Evolutionary conservation across 2,113 vertebrate species (phyloP).

Genomic region (Perca fluviatilis): DNA sequence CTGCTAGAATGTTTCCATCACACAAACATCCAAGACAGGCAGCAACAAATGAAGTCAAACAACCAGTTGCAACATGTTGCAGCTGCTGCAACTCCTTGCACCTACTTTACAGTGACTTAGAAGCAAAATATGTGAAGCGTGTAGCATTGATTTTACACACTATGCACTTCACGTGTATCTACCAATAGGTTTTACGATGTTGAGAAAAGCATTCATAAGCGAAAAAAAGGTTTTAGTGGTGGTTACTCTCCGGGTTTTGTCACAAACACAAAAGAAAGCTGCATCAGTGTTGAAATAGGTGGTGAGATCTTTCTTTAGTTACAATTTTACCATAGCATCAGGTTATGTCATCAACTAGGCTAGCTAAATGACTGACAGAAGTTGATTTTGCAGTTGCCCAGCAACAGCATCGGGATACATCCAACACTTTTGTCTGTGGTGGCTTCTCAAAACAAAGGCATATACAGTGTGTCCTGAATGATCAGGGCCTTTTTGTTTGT

Average conservation of each 20-base stretch:
- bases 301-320: background rate
- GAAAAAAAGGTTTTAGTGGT: background rate
- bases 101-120: background rate
- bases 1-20: conserved; percentile 5
- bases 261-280: background rate
- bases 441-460: conserved; percentile 22
- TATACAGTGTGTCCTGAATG: background rate
- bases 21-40: conserved; percentile 10
- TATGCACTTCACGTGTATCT: too few relatives aligned
- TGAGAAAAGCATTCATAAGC: background rate
- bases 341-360: background rate
- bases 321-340: background rate
- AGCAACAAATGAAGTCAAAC: background rate
- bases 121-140: background rate
- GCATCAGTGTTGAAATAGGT: background rate
- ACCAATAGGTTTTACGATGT: background rate
- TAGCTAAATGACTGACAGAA: conserved; percentile 44
- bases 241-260: background rate
- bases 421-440: conserved; percentile 4
- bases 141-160: background rate
- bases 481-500: background rate
- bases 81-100: too few relatives aligned
- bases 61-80: background rate
- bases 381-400: conserved; percentile 45
- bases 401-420: conserved; percentile 45